A percentile compares a stretch with the other conserved stretches of the same genome.
phyloP scores from a whole-genome alignment of 2,888 invertebrate genomes.

The Cybosia mesomella region DNA sequence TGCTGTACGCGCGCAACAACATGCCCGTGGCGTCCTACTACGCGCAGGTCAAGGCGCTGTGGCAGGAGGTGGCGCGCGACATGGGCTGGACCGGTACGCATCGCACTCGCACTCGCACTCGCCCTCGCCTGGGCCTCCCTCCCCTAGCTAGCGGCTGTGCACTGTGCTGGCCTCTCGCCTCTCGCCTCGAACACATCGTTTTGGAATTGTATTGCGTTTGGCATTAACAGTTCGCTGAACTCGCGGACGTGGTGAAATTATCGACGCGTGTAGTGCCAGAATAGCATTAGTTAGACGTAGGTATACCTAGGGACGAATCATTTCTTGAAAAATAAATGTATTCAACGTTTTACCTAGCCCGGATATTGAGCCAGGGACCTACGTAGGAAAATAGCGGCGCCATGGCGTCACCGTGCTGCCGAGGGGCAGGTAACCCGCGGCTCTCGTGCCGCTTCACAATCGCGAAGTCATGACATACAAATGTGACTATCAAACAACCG shows the following conservation, averaged over 20 bases:
- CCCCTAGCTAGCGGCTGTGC: no score
- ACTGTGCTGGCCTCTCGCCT: no score
- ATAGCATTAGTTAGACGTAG: background rate
- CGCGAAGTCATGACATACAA: background rate
- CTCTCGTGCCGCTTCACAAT: background rate
- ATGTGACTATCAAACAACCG: background rate
- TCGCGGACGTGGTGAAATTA: background rate
- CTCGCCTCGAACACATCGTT: background rate
- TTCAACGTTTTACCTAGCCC: background rate
- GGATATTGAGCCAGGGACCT: background rate
- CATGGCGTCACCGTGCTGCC: no score
- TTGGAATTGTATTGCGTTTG: background rate
- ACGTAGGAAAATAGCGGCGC: background rate
- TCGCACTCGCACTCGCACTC: background rate
- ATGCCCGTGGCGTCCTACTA: slow-evolving; percentile 83
- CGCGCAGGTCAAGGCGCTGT: slow-evolving; percentile 74
- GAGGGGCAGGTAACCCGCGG: no score
- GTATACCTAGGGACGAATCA: background rate
- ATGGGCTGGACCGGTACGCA: slow-evolving; percentile 79
- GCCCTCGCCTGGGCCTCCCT: no score
- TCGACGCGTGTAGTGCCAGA: no score
- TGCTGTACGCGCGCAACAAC: slow-evolving; percentile 80
- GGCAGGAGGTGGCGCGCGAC: slow-evolving; percentile 75
- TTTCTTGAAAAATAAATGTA: background rate
- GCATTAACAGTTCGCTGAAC: background rate